Base-by-base conservation (phyloP, 2,797 vertebrate genomes). In the Clarias pachynema region DNA sequence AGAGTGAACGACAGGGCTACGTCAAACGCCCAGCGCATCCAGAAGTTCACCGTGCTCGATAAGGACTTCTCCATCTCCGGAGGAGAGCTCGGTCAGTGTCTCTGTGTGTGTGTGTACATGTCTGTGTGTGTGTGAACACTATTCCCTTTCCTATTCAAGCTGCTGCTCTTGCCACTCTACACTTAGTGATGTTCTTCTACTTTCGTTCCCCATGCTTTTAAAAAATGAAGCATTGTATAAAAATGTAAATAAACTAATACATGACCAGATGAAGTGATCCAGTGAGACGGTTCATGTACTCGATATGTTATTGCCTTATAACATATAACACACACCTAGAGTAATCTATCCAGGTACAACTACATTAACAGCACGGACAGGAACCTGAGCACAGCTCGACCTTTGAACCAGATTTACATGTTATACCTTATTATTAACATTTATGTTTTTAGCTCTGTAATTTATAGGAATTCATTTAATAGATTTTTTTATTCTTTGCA, bases 71-170 rank as follows among this genome's bases (percentile, higher is more conserved):
- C 97, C 0, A 34, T 97, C 20, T 0, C 14, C 0, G 95, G 96
- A 0, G 98, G 97, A 83, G 97, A 99, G 91, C 96, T 99, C 0
- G 97, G 98, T 99, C 89, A 95, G 97, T 86, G 18, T 29, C 68
- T 81, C 49, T 65, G 59, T 26, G 26, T 60, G 10, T 37, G 29
- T 29, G n/a, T 74, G 72, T 73, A 12, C 15, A 24, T n/a, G 40
- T 49, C 4, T 72, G 34, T 40, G 12, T 63, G 62, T 63, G 59
- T 16, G 29, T 40, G 44, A 44, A 44, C 9, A 44, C 9, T 44
- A 44, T 44, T 9, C 44, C 44, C 44, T 44, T 44, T 44, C 44
- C 44, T 44, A 44, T 44, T 44, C 44, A 44, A 44, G 44, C 44
- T 44, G 40, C 40, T 44, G 40, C 40, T 44, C 40, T 44, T 44